A percentile compares a stretch with the other conserved stretches of the same genome.
Evolutionary conservation across 2,797 vertebrate species (phyloP).

Genomic region (Enteromius radiatus): DNA sequence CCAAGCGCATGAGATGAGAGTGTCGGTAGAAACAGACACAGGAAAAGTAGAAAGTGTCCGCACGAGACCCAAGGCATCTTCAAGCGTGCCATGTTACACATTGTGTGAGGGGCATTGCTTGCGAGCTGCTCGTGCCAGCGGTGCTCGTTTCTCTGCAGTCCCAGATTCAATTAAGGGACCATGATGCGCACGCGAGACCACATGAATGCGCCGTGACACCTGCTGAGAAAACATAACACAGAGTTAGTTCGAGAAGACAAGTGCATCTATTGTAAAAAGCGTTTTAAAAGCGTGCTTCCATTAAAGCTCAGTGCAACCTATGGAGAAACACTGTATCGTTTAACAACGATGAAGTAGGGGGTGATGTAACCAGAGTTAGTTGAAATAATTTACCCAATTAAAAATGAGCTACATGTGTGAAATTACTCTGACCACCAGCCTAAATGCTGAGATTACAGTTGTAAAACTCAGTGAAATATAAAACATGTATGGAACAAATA

Average conservation of each 20-base stretch:
- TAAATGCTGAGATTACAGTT: neutral
- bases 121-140: conserved; percentile 64
- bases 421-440: neutral
- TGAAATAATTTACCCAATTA: neutral
- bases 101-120: conserved; percentile 71
- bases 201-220: conserved; percentile 46
- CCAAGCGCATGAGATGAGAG: conserved; percentile 43
- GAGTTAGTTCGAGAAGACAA: conserved; percentile 23
- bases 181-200: conserved; percentile 54
- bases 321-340: neutral
- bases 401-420: neutral
- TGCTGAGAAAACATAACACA: conserved; percentile 43
- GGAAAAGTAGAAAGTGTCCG: conserved; percentile 76
- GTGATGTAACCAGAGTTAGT: neutral
- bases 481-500: neutral
- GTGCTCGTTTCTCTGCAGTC: conserved; percentile 59
- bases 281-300: neutral
- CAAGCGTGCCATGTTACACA: conserved; percentile 80
- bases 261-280: neutral
- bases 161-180: conserved; percentile 70
- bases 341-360: neutral
- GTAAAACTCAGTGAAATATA: neutral
- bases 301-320: neutral
- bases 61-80: conserved; percentile 83
- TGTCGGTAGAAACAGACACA: conserved; percentile 70